Conservation (phyloP, 2,113 vertebrate genomes). For the Oenanthe melanoleuca region DNA sequence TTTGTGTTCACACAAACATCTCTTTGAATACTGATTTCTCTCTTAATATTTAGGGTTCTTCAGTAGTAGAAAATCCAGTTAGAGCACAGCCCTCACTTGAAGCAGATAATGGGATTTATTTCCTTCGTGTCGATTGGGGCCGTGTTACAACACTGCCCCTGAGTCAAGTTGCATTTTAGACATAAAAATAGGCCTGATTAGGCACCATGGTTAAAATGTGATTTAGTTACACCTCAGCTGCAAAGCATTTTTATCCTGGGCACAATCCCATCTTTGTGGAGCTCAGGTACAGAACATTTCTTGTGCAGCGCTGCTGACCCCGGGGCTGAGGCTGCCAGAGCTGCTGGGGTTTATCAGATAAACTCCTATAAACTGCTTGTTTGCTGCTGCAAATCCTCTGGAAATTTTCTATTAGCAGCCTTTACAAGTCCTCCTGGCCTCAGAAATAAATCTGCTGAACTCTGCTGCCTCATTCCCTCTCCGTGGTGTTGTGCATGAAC, state of each 20-base stretch:
- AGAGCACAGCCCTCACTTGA: neutral
- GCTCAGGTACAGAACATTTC: neutral
- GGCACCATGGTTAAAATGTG: neutral
- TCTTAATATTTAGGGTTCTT: neutral
- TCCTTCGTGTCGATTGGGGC: neutral
- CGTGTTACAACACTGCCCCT: neutral
- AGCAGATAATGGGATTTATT: conserved; percentile 23
- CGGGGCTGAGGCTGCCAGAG: neutral
- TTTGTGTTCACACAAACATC: neutral
- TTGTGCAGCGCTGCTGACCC: neutral
- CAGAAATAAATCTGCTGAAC: neutral
- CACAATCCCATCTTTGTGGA: neutral
- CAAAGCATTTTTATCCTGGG: neutral
- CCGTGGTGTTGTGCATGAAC: accelerated
- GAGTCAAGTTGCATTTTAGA: neutral
- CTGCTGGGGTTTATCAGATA: neutral
- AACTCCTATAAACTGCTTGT: neutral
- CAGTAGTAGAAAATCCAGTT: conserved; percentile 14
- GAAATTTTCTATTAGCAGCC: neutral
- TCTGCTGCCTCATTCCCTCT: accelerated
- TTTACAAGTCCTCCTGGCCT: neutral
- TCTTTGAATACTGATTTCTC: neutral
- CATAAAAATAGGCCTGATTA: neutral
- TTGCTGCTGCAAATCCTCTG: neutral
- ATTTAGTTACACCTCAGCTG: neutral